A percentile compares a stretch with the other conserved stretches of the same genome.
Conservation (phyloP, 2,888 invertebrate species). For the Trissolcus brochymenae region DNA sequence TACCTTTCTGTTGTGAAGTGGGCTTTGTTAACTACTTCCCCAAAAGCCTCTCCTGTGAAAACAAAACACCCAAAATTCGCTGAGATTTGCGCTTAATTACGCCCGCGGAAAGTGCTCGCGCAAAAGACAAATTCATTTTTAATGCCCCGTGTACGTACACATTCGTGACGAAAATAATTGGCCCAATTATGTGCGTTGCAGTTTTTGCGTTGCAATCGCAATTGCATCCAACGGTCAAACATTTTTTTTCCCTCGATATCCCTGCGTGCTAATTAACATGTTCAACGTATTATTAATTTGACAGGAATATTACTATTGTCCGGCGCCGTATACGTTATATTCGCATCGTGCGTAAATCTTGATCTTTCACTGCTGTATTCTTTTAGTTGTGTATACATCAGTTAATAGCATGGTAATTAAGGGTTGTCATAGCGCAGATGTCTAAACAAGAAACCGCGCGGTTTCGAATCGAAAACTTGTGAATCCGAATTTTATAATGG, state of each 20-base stretch:
- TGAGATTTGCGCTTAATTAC: conserved; percentile 48
- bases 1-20: conserved; percentile 51
- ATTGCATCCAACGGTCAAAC: not conserved
- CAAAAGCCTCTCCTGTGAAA: conserved; percentile 41
- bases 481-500: conserved; percentile 16
- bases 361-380: conserved; percentile 14
- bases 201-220: not conserved
- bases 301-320: conserved; percentile 25
- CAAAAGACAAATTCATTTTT: conserved; percentile 22
- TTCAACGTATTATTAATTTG: conserved; percentile 38
- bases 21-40: conserved; percentile 57
- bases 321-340: conserved; percentile 15
- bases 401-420: conserved; percentile 34
- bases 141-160: not conserved
- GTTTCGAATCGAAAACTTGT: conserved; percentile 32
- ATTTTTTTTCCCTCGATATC: too few relatives aligned
- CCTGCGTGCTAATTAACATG: conserved; percentile 15
- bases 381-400: conserved; percentile 27
- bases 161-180: conserved; percentile 25
- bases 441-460: conserved; percentile 44
- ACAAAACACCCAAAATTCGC: conserved; percentile 49
- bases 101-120: conserved; percentile 5
- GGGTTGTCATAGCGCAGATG: conserved; percentile 44
- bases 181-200: conserved; percentile 10
- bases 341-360: conserved; percentile 40